These are phyloP conservation scores for Rhinella marina DNA, from an alignment of 2,797 vertebrate genomes.

Conservation along the genomic window DNA sequence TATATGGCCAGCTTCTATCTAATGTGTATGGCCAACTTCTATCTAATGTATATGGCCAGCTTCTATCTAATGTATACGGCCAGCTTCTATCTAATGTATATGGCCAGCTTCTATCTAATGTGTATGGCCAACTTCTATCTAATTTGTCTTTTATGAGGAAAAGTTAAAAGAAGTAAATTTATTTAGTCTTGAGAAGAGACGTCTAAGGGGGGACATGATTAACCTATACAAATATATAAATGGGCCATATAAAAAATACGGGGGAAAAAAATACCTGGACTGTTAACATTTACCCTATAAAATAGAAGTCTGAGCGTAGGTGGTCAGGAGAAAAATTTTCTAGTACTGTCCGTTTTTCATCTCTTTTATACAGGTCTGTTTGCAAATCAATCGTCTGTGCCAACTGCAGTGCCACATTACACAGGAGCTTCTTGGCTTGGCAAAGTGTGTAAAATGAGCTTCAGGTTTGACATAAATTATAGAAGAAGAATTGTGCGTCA, in stretches of 20 bases:
- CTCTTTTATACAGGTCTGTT: not conserved
- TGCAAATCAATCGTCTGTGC: not conserved
- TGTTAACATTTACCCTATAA: not conserved
- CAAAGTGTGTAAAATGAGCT: conserved; percentile 7
- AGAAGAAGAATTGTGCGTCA: conserved; percentile 24
- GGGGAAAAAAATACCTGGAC: not conserved
- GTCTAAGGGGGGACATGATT: too few relatives aligned
- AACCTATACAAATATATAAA: not conserved
- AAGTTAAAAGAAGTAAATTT: too few relatives aligned
- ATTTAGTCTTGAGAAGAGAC: too few relatives aligned
- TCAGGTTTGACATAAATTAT: conserved; percentile 35
- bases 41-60: too few relatives aligned
- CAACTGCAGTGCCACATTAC: not conserved
- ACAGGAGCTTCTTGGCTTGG: not conserved
- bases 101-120: too few relatives aligned
- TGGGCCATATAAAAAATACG: not conserved
- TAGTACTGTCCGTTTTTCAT: not conserved
- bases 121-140: too few relatives aligned
- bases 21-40: too few relatives aligned
- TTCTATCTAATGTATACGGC: too few relatives aligned
- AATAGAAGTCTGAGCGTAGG: not conserved
- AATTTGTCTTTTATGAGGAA: too few relatives aligned
- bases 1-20: too few relatives aligned
- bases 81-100: too few relatives aligned
- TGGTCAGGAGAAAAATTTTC: not conserved